Evolutionary conservation across 1,140 invertebrate genomes (phyloP), one percentile per base, ranked within the genome.

Genomic region (Cherax destructor): DNA sequence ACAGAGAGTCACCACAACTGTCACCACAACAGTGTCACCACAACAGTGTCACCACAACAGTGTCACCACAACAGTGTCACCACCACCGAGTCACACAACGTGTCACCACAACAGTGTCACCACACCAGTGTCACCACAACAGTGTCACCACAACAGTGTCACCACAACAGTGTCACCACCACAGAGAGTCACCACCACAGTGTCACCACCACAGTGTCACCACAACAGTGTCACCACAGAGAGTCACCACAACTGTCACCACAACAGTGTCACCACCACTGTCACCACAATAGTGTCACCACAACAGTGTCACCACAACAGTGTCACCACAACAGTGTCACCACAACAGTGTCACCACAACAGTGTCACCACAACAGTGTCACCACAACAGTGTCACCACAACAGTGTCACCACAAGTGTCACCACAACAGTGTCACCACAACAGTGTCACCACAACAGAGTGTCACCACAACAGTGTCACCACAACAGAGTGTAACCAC

Each of bases 201-300:
- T 74, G n/a, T 21, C 69, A 74, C 69, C 2, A 24, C 69, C 24
- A 30, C 69, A 74, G 69, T 74, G 69, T n/a, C 69, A 74, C 69
- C 69, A 24, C 21, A 74, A 30, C 24, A 74, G 69, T 74, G 69
- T n/a, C 69, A 74, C 69, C 69, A 24, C 69, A 74, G 11, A 74
- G 69, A 3, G 69, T n/a, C 69, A 30, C 69, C 69, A 72, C 21
- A 16, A 65, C 11, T 16, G 61, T 21, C 61, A 65, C 61, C 69
- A 24, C n/a, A 74, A 21, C 24, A 74, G n/a, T 74, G n/a, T n/a
- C 69, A 74, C 69, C 11, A 30, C 69, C 13, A 74, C n/a, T 72
- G 69, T n/a, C 69, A 72, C 69, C 69, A n/a, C 69, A 72, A 30
- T 10, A 74, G 69, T 74, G 69, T n/a, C 69, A 74, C 69, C 69